Base-by-base conservation (phyloP, 92 coral and sea anemone genomes). In the Virgularia gustaviana region DNA sequence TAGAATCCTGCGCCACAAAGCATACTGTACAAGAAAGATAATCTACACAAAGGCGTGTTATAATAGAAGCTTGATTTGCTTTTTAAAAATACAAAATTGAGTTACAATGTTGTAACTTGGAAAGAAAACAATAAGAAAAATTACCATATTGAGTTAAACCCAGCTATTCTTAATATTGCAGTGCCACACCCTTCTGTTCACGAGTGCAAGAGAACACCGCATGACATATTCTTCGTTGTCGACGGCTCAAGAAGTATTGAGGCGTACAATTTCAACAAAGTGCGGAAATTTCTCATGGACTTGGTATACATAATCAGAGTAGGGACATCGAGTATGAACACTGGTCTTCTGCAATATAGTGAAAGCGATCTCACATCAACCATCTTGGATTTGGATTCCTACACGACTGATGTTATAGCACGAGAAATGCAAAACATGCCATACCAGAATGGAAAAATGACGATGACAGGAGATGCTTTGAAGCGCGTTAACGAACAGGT, bases 391-490 rank as follows among this genome's bases (percentile, higher is more conserved):
- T 49, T 68, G 20, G 75, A 45, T 0, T 0, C 19, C 20, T 31
- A 24, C 2, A 16, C 75, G 4, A 33, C 30, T 42, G 33, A 25
- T n/a, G 44, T n/a, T 4, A 2, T 9, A 9, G 37, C 35, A 16
- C 23, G 23, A 9, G 19, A 29, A 16, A 12, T 68, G 10, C 45
- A 47, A 45, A 30, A 30, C 20, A 68, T 68, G 75, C 30, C 30
- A 15, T 68, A 68, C 12, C 75, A 68, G 51, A 45, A 59, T 12
- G 75, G 75, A 18, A 32, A 8, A 7, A 42, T 39, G 33, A 68
- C 75, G 1, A 55, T 55, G 29, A 68, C 75, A 49, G 75, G 75
- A n/a, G 60, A 68, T 68, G 75, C 61, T 7, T 11, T 68, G 47
- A 68, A 31, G 33, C 60, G 61, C 22, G 75, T 68, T 12, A 66